Conservation (phyloP, 1,140 invertebrate species). For the Hylaeus volcanicus region DNA sequence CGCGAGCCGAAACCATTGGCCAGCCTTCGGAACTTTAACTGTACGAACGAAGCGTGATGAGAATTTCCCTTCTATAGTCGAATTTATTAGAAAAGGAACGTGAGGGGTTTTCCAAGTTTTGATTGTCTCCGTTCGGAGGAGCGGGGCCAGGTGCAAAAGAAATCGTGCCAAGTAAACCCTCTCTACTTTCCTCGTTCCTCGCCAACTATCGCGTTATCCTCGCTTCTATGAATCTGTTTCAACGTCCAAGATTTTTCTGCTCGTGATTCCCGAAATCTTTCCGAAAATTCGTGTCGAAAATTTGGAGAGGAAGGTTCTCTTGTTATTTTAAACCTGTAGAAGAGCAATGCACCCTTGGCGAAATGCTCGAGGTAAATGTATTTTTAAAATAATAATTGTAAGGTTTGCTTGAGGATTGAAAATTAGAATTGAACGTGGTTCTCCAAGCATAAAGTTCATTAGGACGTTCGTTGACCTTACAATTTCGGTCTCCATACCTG, state of each 20-base stretch:
- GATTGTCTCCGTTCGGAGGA: conserved; percentile 9
- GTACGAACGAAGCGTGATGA: conserved; percentile 30
- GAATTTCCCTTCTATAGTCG: conserved; percentile 10
- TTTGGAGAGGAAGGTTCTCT: too few relatives aligned
- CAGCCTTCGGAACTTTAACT: conserved; percentile 24
- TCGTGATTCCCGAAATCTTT: not conserved
- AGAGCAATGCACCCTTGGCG: too few relatives aligned
- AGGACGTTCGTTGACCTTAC: too few relatives aligned
- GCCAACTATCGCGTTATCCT: not conserved
- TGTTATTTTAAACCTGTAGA: too few relatives aligned
- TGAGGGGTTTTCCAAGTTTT: conserved; percentile 19
- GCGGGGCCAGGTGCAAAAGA: conserved; percentile 1
- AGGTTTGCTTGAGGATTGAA: too few relatives aligned
- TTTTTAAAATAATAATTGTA: too few relatives aligned
- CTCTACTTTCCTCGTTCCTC: not conserved
- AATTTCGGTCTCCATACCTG: too few relatives aligned
- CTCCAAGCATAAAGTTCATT: too few relatives aligned
- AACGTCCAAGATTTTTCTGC: not conserved
- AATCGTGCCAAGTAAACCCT: conserved; percentile 16
- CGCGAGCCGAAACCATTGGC: not conserved
- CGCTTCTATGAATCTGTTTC: not conserved
- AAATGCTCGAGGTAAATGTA: too few relatives aligned
- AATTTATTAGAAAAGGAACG: conserved; percentile 39
- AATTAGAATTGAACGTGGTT: too few relatives aligned
- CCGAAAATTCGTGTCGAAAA: not conserved